Evolutionary conservation across 1,140 invertebrate genomes (phyloP), one percentile per base, ranked within the genome.

Genomic region (Conus ventricosus): DNA sequence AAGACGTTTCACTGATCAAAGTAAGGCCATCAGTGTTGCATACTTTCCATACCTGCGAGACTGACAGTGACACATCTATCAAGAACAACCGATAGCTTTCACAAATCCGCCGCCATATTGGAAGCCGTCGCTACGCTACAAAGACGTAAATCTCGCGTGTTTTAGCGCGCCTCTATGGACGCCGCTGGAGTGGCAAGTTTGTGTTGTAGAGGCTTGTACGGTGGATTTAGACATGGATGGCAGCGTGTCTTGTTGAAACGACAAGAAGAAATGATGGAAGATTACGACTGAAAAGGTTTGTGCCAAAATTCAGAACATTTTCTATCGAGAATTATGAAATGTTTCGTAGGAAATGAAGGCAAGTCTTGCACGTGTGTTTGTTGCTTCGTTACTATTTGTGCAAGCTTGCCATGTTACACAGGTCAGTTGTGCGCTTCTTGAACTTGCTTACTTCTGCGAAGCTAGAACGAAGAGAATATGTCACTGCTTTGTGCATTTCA

Each of bases 131-230:
- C 85, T 54, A 87, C 54, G 85, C 67, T 71, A 71, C 67, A 23
- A 39, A 20, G 75, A 87, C 75, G 54, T 20, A 78, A 87, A 71
- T 87, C 85, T 87, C 85, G 85, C 85, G 85, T 51, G 85, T 78
- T 78, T 57, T 57, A 17, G 39, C 71, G 54, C 85, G 75, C 85
- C 80, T 87, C 85, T 87, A 87, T 78, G 85, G 85, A 87, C 85
- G 85, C 85, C 75, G 80, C 27, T 20, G 6, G 25, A 71, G 11
- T 6, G 0, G 67, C 23, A 20, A 23, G 13, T n/a, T 71, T 71
- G 13, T 20, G 67, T 20, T 13, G 60, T 63, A 71, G 67, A 20
- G 20, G 23, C 67, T 71, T 71, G 60, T 1, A 63, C 60, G 10
- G 10, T 63, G 17, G 17, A 63, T 63, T 20, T 13, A 63, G 10